Conservation (phyloP, 2,113 vertebrate species). For the Pristiophorus japonicus region DNA sequence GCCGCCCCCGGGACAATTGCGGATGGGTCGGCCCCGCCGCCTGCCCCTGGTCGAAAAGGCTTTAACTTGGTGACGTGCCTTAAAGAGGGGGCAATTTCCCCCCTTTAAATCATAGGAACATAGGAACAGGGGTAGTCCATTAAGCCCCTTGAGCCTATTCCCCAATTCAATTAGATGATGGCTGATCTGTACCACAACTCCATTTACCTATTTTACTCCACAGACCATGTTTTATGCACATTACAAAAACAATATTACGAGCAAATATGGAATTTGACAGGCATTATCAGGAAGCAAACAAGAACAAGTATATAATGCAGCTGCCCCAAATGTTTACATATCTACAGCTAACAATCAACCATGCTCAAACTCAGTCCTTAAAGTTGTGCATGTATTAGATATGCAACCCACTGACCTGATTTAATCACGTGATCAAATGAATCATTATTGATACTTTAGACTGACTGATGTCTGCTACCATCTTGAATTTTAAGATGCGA, state of each 20-base stretch:
- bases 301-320: background rate
- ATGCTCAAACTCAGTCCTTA: background rate
- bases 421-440: background rate
- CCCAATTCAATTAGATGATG: background rate
- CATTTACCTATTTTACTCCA: background rate
- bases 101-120: background rate
- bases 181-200: background rate
- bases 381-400: background rate
- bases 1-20: no score
- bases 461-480: background rate
- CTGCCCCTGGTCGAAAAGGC: no score
- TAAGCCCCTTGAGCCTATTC: background rate
- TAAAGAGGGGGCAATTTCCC: no score
- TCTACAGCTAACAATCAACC: background rate
- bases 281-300: background rate
- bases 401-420: background rate
- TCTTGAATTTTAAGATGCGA: background rate
- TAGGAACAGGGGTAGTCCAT: background rate
- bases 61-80: no score
- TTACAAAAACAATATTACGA: background rate
- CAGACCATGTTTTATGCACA: background rate
- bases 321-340: background rate
- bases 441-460: background rate
- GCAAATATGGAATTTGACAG: conserved; percentile 5
- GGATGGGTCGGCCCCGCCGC: no score